Evolutionary conservation across 1,140 invertebrate species (phyloP).

Genomic region (Leptinotarsa texana): DNA sequence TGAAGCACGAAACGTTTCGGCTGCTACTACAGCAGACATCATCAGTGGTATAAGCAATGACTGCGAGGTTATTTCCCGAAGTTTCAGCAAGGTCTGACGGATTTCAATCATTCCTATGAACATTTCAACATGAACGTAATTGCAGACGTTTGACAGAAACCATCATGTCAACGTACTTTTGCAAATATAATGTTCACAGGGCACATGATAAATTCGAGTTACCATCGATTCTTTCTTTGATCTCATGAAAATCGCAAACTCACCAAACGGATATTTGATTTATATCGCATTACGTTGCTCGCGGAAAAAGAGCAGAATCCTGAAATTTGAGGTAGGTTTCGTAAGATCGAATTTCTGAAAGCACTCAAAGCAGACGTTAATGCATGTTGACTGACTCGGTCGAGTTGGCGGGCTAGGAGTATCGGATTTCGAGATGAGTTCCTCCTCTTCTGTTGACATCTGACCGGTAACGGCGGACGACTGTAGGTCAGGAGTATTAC

Average conservation of each 20-base stretch:
- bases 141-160: too few relatives aligned
- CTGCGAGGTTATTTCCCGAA: too few relatives aligned
- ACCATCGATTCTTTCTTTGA: too few relatives aligned
- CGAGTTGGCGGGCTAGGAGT: neutral
- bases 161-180: too few relatives aligned
- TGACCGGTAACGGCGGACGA: neutral
- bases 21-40: too few relatives aligned
- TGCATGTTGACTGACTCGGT: neutral
- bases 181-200: too few relatives aligned
- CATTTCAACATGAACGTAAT: too few relatives aligned
- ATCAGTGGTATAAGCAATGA: too few relatives aligned
- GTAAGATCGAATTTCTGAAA: neutral
- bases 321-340: neutral
- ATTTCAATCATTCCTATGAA: too few relatives aligned
- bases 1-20: too few relatives aligned
- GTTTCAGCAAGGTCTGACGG: too few relatives aligned
- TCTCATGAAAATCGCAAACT: neutral
- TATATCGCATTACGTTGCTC: neutral
- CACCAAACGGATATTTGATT: conserved; percentile 8
- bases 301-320: neutral
- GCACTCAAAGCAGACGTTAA: conserved; percentile 5
- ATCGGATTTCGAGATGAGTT: neutral
- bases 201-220: too few relatives aligned
- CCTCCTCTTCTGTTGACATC: neutral
- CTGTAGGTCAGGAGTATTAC: neutral